Conservation (phyloP, 1,140 invertebrate genomes). For the Coptotermes formosanus region DNA sequence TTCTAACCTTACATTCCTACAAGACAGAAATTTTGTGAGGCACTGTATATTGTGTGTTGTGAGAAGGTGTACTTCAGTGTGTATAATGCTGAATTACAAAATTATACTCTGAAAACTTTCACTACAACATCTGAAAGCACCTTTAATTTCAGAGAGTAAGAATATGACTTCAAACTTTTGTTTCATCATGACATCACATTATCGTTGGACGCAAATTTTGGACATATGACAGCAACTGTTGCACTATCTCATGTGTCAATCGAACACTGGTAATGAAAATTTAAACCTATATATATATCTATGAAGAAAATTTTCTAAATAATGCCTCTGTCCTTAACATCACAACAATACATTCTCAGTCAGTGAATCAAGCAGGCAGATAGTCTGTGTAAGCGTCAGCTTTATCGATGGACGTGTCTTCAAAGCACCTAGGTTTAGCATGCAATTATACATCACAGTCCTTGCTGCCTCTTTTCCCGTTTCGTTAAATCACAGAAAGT, state of each 20-base stretch:
- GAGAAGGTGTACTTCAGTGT: conserved; percentile 2
- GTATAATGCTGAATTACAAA: conserved; percentile 9
- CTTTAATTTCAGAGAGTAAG: not conserved
- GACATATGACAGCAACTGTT: conserved; percentile 1
- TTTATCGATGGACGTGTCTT: conserved; percentile 19
- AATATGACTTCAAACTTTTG: not conserved
- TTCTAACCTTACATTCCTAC: conserved; percentile 4
- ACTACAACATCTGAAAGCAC: not conserved
- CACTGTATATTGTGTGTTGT: not conserved
- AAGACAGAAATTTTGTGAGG: conserved; percentile 15
- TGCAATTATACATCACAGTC: conserved; percentile 23
- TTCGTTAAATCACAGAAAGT: conserved; percentile 34
- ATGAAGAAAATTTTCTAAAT: conserved; percentile 10
- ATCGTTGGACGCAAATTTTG: conserved; percentile 32
- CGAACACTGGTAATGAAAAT: not conserved
- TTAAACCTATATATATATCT: not conserved
- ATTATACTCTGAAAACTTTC: conserved; percentile 8
- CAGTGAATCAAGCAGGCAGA: not conserved
- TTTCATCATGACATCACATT: conserved; percentile 27
- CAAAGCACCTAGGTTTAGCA: conserved; percentile 20
- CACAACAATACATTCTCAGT: not conserved
- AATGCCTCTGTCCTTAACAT: conserved; percentile 6
- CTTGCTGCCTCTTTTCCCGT: conserved; percentile 34
- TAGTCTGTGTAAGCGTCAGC: conserved; percentile 2
- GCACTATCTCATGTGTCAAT: conserved; percentile 12